Evolutionary conservation across 2,888 invertebrate species (phyloP).

Genomic region (Corythucha ciliata): DNA sequence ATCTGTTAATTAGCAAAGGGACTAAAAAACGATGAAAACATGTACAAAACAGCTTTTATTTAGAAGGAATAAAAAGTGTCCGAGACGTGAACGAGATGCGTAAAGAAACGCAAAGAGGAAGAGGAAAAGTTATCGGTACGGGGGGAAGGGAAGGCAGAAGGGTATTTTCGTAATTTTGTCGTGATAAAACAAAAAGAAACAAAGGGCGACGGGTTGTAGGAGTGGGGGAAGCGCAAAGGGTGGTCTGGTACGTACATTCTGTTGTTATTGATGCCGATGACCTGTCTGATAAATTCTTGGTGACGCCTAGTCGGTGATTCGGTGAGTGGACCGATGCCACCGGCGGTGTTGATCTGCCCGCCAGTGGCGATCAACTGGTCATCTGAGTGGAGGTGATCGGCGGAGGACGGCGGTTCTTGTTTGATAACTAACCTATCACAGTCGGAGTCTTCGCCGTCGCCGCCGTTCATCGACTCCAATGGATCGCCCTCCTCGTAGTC

Average conservation of each 20-base stretch:
- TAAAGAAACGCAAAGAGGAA: too few species aligned
- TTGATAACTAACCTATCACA: constrained; percentile 25
- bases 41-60: too few species aligned
- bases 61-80: too few species aligned
- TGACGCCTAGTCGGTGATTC: constrained; percentile 23
- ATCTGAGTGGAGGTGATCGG: constrained; percentile 7
- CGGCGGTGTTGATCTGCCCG: too few species aligned
- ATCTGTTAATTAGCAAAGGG: too few species aligned
- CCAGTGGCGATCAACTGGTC: constrained; percentile 14
- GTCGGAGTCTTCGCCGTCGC: constrained; percentile 21
- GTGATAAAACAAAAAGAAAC: too few species aligned
- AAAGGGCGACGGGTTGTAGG: too few species aligned
- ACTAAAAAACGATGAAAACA: too few species aligned
- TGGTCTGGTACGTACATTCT: constrained; percentile 24
- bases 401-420: constrained; percentile 14
- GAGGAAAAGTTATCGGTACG: too few species aligned
- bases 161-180: too few species aligned
- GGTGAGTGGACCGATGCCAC: too few species aligned
- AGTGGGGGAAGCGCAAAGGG: not conserved
- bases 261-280: constrained; percentile 25
- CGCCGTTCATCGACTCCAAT: constrained; percentile 19
- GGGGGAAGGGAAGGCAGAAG: not conserved
- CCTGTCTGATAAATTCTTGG: constrained; percentile 25
- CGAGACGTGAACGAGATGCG: too few species aligned
- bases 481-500: constrained; percentile 18